Percentiles rank a stretch among this genome's conserved stretches.
phyloP scores from a whole-genome alignment of 2,888 invertebrate species.

The Lysandra coridon region DNA sequence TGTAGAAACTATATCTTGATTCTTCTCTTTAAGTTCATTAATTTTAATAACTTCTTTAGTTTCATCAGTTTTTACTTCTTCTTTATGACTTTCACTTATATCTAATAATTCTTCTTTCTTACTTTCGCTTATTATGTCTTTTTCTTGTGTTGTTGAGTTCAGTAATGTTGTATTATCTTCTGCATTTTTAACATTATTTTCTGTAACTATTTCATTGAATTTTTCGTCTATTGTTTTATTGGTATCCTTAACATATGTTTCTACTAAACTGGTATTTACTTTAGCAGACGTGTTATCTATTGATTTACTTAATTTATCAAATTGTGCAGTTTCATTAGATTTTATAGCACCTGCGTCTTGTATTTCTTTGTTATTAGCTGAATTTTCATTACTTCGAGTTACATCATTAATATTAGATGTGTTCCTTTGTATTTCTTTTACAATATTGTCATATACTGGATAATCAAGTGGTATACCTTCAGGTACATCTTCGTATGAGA shows the following conservation, averaged over 20 bases:
- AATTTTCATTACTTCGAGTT: background rate
- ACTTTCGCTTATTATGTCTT: background rate
- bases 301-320: background rate
- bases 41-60: background rate
- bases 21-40: constrained; percentile 11
- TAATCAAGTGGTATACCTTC: constrained; percentile 70
- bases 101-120: constrained; percentile 27
- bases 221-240: background rate
- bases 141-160: background rate
- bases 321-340: background rate
- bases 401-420: background rate
- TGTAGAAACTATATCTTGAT: constrained; percentile 35
- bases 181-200: constrained; percentile 31
- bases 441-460: constrained; percentile 64
- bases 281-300: background rate
- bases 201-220: background rate
- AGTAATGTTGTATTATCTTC: constrained; percentile 22
- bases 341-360: background rate
- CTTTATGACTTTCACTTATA: constrained; percentile 18
- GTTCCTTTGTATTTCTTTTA: constrained; percentile 39
- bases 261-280: background rate
- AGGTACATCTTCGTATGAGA: constrained; percentile 66
- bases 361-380: background rate
- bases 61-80: background rate
- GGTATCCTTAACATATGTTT: background rate